Evolutionary conservation across 92 coral and sea anemone species (phyloP).

Genomic region (Epizoanthus scotinus): DNA sequence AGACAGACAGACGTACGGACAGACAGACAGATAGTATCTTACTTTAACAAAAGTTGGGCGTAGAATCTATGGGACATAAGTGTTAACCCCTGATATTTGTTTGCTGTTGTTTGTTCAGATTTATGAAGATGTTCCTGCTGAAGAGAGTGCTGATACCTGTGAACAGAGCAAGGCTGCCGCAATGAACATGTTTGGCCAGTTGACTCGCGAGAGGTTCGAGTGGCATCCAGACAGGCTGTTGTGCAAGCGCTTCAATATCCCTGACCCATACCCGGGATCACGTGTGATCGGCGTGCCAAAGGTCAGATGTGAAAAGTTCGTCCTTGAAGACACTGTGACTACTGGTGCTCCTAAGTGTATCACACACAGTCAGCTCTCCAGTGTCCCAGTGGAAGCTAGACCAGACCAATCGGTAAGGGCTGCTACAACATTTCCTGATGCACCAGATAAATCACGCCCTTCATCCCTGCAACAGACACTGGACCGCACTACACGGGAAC

Average conservation of each 20-base stretch:
- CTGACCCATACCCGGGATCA: constrained; percentile 92
- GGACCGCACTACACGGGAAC: neutral
- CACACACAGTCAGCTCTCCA: neutral
- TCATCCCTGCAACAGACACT: constrained; percentile 14
- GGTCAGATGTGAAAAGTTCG: constrained; percentile 66
- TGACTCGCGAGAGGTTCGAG: constrained; percentile 86
- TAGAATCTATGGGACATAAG: no score
- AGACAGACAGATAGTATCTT: no score
- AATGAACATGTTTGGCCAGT: constrained; percentile 92
- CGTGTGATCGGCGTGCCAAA: constrained; percentile 70
- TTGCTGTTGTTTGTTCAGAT: neutral
- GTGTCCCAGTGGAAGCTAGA: neutral
- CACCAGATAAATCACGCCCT: neutral
- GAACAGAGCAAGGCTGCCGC: constrained; percentile 70
- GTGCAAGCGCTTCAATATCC: constrained; percentile 94
- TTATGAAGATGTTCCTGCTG: constrained; percentile 55
- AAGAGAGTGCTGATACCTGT: constrained; percentile 32
- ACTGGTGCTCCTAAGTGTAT: constrained; percentile 17
- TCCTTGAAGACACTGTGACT: constrained; percentile 60
- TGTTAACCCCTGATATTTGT: no score
- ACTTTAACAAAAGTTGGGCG: no score
- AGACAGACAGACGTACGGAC: no score
- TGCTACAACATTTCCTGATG: neutral
- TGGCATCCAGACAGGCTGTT: constrained; percentile 94
- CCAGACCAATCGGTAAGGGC: neutral